Percentiles rank a stretch among this genome's conserved stretches.
phyloP scores from a whole-genome alignment of 2,888 invertebrate genomes.

The Panopea generosa region DNA sequence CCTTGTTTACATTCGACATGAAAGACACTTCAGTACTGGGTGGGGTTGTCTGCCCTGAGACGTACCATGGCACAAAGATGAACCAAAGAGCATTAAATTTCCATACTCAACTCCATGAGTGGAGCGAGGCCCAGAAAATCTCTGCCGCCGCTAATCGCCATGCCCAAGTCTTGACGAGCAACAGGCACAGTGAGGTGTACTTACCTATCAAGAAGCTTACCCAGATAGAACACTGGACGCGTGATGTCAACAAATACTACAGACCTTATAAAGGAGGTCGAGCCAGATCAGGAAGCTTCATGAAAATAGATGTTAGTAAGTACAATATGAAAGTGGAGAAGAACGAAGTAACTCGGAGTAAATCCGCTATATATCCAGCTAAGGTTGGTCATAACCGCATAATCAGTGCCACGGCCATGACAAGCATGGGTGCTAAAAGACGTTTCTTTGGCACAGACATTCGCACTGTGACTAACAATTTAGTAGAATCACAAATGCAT shows the following conservation, averaged over 20 bases:
- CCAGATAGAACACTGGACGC: slow-evolving; percentile 70
- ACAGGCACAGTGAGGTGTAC: slow-evolving; percentile 48
- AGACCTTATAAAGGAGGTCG: slow-evolving; percentile 31
- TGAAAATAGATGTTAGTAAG: slow-evolving; percentile 58
- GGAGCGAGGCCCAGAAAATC: slow-evolving; percentile 70
- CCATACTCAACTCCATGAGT: slow-evolving; percentile 76
- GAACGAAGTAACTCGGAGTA: slow-evolving; percentile 35
- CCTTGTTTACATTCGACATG: slow-evolving; percentile 26
- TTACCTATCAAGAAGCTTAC: slow-evolving; percentile 71
- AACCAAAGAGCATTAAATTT: slow-evolving; percentile 71
- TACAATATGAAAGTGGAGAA: slow-evolving; percentile 52
- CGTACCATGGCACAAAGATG: slow-evolving; percentile 66
- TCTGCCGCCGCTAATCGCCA: slow-evolving; percentile 55
- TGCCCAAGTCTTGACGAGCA: slow-evolving; percentile 39
- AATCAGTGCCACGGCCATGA: slow-evolving; percentile 36
- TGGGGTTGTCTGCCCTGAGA: slow-evolving; percentile 32
- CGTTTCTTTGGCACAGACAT: slow-evolving; percentile 61
- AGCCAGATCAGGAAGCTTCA: slow-evolving; percentile 52
- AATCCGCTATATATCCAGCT: slow-evolving; percentile 48
- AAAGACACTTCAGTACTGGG: slow-evolving; percentile 30
- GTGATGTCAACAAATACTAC: slow-evolving; percentile 63
- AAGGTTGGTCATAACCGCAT: slow-evolving; percentile 11
- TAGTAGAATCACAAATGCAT: slow-evolving; percentile 65
- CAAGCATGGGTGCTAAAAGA: slow-evolving; percentile 25
- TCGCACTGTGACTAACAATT: slow-evolving; percentile 61